Percentiles rank a stretch among this genome's conserved stretches.
phyloP scores from a whole-genome alignment of 2,888 invertebrate species.

The Spodoptera picta region DNA sequence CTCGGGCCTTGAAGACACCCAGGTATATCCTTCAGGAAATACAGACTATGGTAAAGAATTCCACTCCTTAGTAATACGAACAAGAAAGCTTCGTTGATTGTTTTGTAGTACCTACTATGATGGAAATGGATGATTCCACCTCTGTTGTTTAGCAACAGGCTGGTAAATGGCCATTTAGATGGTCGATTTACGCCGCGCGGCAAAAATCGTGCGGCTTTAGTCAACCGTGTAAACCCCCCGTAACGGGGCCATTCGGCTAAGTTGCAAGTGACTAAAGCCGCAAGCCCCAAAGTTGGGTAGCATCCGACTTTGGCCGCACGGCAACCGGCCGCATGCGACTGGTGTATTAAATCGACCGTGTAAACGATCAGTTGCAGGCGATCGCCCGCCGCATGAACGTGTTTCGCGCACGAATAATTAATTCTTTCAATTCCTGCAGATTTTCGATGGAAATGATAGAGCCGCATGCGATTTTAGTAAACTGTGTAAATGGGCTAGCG shows the following conservation, averaged over 20 bases:
- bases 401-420: no score
- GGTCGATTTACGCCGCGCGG: slow-evolving; percentile 64
- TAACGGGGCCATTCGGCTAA: slow-evolving; percentile 38
- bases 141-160: no score
- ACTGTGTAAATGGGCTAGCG: no score
- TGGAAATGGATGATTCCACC: no score
- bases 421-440: slow-evolving; percentile 52
- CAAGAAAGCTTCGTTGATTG: no score
- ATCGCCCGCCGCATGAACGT: slow-evolving; percentile 9
- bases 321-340: slow-evolving; percentile 63
- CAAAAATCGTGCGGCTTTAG: slow-evolving; percentile 58
- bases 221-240: slow-evolving; percentile 61
- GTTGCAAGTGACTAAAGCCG: slow-evolving; percentile 56
- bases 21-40: no score
- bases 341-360: slow-evolving; percentile 43
- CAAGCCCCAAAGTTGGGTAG: slow-evolving; percentile 67
- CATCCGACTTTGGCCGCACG: slow-evolving; percentile 65
- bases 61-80: no score
- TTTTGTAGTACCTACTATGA: no score
- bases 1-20: no score
- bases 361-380: slow-evolving; percentile 49
- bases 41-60: no score
- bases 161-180: no score
- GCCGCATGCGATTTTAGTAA: slow-evolving; percentile 66
- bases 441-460: slow-evolving; percentile 62